These are phyloP conservation scores for Lepidothrix coronata DNA, from an alignment of 2,113 vertebrate genomes.

Conservation along the genomic window DNA sequence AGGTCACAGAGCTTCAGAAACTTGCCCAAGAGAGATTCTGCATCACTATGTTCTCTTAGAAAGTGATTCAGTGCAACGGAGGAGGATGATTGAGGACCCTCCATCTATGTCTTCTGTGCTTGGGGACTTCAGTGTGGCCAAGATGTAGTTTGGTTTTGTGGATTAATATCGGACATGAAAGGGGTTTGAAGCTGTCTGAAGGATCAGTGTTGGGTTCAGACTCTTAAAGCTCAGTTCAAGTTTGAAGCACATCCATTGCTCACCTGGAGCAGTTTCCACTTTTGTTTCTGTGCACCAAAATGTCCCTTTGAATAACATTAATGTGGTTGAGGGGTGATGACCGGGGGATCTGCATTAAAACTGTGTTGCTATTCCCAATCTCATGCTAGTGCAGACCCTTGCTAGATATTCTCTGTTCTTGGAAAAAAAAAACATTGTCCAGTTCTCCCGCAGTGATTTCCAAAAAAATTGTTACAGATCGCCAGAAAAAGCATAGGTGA, in stretches of 20 bases:
- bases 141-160: background rate
- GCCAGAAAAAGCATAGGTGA: background rate
- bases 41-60: background rate
- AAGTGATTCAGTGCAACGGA: background rate
- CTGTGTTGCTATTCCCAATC: background rate
- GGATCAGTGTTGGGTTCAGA: background rate
- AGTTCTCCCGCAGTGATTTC: background rate
- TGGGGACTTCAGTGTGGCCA: background rate
- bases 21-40: accelerated
- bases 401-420: background rate
- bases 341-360: background rate
- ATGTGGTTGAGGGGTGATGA: background rate
- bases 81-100: accelerated
- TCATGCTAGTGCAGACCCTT: background rate
- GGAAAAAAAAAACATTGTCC: background rate
- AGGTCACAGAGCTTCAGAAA: background rate
- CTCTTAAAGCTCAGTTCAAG: background rate
- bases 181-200: background rate
- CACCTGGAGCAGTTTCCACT: background rate
- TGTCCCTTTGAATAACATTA: background rate
- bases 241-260: background rate
- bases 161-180: background rate
- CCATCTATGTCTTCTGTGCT: background rate
- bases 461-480: background rate
- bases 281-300: background rate